phyloP scores from a whole-genome alignment of 2,888 invertebrate genomes.

The Lymantria monacha region DNA sequence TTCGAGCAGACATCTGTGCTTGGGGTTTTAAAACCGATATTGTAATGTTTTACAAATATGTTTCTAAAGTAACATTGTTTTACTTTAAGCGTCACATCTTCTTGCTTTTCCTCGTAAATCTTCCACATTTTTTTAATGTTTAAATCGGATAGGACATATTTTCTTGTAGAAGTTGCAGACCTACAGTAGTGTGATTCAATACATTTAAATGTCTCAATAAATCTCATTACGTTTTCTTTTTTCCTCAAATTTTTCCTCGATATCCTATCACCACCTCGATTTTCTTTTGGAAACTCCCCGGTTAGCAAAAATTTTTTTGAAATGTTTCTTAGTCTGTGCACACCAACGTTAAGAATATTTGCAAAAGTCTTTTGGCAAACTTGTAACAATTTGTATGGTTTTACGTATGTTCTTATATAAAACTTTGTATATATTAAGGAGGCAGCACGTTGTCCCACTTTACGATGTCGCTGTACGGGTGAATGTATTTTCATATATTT shows the following conservation, averaged over 20 bases:
- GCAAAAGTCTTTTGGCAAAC: no score
- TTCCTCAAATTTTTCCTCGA: slow-evolving; percentile 2
- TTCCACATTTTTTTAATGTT: neutral
- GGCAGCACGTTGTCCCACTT: neutral
- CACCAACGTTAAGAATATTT: no score
- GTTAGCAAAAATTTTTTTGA: no score
- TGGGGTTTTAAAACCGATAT: neutral
- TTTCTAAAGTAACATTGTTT: slow-evolving; percentile 2
- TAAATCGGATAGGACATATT: neutral
- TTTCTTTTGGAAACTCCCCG: neutral
- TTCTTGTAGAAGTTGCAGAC: neutral
- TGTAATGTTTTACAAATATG: slow-evolving; percentile 13
- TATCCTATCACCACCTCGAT: slow-evolving; percentile 12
- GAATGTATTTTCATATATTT: neutral
- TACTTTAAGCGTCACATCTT: neutral
- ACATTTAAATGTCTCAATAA: neutral
- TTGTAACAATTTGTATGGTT: neutral
- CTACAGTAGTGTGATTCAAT: slow-evolving; percentile 1
- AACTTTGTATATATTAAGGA: neutral
- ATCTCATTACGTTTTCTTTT: neutral
- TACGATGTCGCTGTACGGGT: neutral
- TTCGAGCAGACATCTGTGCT: neutral
- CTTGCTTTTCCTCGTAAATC: slow-evolving; percentile 2
- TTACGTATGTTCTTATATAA: neutral
- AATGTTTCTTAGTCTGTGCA: no score